Evolutionary conservation across 2,113 vertebrate species (phyloP).

Genomic region (Tor tambroides): DNA sequence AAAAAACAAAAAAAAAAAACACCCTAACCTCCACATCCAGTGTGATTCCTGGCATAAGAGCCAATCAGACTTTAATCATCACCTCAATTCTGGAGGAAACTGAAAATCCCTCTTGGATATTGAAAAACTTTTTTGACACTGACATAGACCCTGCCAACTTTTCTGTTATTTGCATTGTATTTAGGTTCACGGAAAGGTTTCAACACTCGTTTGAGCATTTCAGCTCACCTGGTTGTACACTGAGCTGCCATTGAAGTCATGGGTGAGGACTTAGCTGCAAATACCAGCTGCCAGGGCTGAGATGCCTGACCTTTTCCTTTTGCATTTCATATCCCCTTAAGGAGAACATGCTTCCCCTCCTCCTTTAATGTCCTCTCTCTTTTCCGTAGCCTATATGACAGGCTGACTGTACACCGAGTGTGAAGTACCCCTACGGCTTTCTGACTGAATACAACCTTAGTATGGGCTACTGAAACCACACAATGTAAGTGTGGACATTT

Average conservation of each 20-base stretch:
- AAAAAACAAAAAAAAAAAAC: slow-evolving; percentile 14
- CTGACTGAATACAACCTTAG: background rate
- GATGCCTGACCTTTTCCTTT: slow-evolving; percentile 69
- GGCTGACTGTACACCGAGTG: slow-evolving; percentile 36
- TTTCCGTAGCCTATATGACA: slow-evolving; percentile 29
- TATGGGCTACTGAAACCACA: background rate
- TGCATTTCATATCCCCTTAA: slow-evolving; percentile 60
- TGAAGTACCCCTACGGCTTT: slow-evolving; percentile 29
- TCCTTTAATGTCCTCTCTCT: slow-evolving; percentile 27
- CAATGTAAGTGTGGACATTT: background rate
- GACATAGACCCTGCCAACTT: background rate
- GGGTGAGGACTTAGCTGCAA: slow-evolving; percentile 62
- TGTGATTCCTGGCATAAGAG: slow-evolving; percentile 25
- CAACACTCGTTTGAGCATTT: slow-evolving; percentile 50
- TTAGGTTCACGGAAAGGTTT: slow-evolving; percentile 38
- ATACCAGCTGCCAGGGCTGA: slow-evolving; percentile 71
- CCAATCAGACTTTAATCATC: slow-evolving; percentile 45
- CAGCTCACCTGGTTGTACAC: slow-evolving; percentile 47
- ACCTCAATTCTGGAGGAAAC: slow-evolving; percentile 23
- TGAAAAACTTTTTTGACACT: slow-evolving; percentile 33
- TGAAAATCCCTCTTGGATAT: slow-evolving; percentile 12
- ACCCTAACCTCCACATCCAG: slow-evolving; percentile 44
- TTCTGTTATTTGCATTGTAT: slow-evolving; percentile 33
- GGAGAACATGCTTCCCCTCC: slow-evolving; percentile 45
- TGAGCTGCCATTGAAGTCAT: slow-evolving; percentile 32